Percentiles rank a stretch among this genome's conserved stretches.
phyloP scores from a whole-genome alignment of 2,888 invertebrate genomes.

The Netelia melanura region DNA sequence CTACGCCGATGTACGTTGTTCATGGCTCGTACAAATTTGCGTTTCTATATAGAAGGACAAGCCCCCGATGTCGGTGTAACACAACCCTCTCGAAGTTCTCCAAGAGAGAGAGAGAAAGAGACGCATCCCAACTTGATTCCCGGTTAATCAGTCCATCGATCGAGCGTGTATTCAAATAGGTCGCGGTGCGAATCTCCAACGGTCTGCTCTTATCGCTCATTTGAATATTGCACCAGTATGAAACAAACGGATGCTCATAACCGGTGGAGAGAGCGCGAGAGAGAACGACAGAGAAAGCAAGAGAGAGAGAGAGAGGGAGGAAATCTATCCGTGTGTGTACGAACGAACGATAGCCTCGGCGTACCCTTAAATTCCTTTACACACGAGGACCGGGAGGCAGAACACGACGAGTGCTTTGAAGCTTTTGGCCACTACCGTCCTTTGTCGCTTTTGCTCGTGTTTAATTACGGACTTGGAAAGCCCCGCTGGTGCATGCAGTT shows the following conservation, averaged over 20 bases:
- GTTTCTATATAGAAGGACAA: constrained; percentile 22
- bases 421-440: constrained; percentile 64
- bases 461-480: constrained; percentile 72
- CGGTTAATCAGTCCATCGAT: constrained; percentile 53
- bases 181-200: not conserved
- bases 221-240: constrained; percentile 4
- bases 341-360: constrained; percentile 41
- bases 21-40: constrained; percentile 49
- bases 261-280: not conserved
- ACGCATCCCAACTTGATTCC: constrained; percentile 30
- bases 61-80: constrained; percentile 5
- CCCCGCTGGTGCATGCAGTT: constrained; percentile 49
- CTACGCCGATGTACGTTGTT: constrained; percentile 15
- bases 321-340: constrained; percentile 28
- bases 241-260: constrained; percentile 46
- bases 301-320: not conserved
- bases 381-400: constrained; percentile 44
- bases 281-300: too few species aligned
- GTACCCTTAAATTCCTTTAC: constrained; percentile 49
- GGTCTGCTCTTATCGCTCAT: constrained; percentile 3
- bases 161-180: constrained; percentile 41
- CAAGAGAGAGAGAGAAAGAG: constrained; percentile 3
- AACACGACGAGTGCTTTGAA: constrained; percentile 64
- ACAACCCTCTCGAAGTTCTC: constrained; percentile 28
- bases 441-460: constrained; percentile 68